Evolutionary conservation across 2,113 vertebrate genomes (phyloP).

Genomic region (Hydropotes inermis): DNA sequence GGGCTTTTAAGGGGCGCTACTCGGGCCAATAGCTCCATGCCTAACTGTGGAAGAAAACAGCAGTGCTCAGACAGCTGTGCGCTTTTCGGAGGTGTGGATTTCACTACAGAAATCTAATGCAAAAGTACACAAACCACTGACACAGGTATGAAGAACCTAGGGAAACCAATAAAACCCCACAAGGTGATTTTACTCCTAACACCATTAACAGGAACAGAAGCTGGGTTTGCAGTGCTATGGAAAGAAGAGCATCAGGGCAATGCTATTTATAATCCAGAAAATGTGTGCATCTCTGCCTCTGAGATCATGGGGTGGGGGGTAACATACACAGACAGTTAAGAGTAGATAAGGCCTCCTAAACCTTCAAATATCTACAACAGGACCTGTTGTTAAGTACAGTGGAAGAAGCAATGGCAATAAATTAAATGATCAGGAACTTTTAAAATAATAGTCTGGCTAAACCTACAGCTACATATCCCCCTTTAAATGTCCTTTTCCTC

Average conservation of each 20-base stretch:
- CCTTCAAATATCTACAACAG: background rate
- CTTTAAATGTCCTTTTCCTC: background rate
- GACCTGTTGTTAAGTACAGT: background rate
- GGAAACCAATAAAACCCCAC: background rate
- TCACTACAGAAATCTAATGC: background rate
- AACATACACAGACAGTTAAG: rapidly evolving
- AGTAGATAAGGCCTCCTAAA: background rate
- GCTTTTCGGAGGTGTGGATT: background rate
- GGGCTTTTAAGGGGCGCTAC: background rate
- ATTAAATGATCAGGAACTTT: background rate
- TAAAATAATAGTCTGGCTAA: background rate
- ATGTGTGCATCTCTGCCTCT: background rate
- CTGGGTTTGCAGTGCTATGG: background rate
- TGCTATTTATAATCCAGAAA: background rate
- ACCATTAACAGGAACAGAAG: background rate
- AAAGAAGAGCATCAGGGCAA: background rate
- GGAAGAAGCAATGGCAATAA: background rate
- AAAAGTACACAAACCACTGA: background rate
- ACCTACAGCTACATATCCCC: background rate
- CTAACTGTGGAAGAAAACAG: background rate
- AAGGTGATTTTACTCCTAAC: rapidly evolving
- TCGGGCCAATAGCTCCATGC: background rate
- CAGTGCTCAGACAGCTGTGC: background rate
- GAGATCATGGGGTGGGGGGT: background rate
- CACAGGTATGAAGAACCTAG: background rate